Percentiles rank a stretch among this genome's conserved stretches.
Evolutionary conservation across 2,797 vertebrate genomes (phyloP).

Genomic region (Alcedo quadribrachys): DNA sequence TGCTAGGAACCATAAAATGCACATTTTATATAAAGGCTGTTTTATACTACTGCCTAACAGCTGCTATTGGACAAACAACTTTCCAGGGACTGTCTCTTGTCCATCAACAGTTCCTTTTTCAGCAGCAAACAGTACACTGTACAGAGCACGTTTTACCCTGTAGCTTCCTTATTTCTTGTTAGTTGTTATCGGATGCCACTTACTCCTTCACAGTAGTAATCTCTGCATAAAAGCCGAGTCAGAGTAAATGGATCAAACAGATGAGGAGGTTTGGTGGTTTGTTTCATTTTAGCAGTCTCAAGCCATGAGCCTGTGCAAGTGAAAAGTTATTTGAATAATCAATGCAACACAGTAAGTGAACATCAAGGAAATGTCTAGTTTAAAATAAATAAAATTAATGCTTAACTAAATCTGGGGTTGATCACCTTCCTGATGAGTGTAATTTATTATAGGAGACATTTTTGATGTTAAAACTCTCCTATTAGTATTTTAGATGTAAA

Average conservation of each 20-base stretch:
- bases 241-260: conserved; percentile 18
- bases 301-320: conserved; percentile 8
- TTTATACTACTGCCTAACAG: conserved; percentile 63
- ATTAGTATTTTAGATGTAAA: conserved; percentile 4
- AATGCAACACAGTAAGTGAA: conserved; percentile 47
- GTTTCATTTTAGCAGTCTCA: background rate
- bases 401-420: conserved; percentile 57
- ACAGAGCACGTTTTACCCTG: conserved; percentile 43
- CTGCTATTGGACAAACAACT: conserved; percentile 71
- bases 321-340: conserved; percentile 41
- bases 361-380: conserved; percentile 46
- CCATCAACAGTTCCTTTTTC: conserved; percentile 76
- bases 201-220: conserved; percentile 10
- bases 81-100: conserved; percentile 73
- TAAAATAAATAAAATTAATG: conserved; percentile 56
- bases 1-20: conserved; percentile 65
- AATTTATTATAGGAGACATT: conserved; percentile 25
- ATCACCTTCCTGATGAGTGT: conserved; percentile 55
- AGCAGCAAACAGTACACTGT: conserved; percentile 59
- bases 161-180: conserved; percentile 42
- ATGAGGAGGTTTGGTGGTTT: background rate
- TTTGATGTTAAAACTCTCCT: background rate
- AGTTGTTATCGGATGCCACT: conserved; percentile 14
- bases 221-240: background rate
- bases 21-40: conserved; percentile 57